Evolutionary conservation across 2,113 vertebrate genomes (phyloP).

Genomic region (Melanerpes formicivorus): DNA sequence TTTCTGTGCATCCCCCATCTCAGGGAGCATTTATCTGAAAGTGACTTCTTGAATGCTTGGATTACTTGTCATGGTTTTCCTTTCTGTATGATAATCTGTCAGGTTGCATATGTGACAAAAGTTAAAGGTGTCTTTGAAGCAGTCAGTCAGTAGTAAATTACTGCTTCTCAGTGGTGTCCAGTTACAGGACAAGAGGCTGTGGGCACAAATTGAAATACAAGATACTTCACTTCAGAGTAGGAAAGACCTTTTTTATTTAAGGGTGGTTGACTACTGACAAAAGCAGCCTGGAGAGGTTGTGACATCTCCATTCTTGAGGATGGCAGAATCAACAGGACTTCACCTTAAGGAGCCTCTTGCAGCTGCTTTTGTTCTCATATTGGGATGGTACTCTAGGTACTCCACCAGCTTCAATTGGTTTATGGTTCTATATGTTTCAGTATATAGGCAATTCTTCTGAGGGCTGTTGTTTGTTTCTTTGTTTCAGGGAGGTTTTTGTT

Average conservation of each 20-base stretch:
- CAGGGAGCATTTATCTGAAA: not conserved
- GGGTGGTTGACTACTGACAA: not conserved
- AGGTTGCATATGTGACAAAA: not conserved
- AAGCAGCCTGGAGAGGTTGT: rapidly evolving
- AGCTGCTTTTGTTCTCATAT: not conserved
- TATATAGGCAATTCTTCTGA: not conserved
- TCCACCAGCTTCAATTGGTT: rapidly evolving
- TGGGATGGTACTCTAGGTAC: not conserved
- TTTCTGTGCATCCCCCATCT: not conserved
- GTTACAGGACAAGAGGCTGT: not conserved
- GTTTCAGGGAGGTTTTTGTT: no score
- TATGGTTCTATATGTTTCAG: not conserved
- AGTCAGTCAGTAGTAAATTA: not conserved
- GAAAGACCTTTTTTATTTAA: not conserved
- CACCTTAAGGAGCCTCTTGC: not conserved
- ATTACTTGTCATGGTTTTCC: not conserved
- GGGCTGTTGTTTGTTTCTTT: no score
- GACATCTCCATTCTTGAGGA: not conserved
- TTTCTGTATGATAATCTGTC: not conserved
- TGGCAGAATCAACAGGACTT: not conserved
- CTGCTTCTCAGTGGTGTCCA: not conserved
- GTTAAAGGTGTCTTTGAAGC: not conserved
- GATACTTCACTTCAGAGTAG: no score
- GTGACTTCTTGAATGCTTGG: not conserved
- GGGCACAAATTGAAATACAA: not conserved